These are phyloP conservation scores for Nebria ingens DNA, from an alignment of 1,140 invertebrate genomes.

Conservation along the genomic window DNA sequence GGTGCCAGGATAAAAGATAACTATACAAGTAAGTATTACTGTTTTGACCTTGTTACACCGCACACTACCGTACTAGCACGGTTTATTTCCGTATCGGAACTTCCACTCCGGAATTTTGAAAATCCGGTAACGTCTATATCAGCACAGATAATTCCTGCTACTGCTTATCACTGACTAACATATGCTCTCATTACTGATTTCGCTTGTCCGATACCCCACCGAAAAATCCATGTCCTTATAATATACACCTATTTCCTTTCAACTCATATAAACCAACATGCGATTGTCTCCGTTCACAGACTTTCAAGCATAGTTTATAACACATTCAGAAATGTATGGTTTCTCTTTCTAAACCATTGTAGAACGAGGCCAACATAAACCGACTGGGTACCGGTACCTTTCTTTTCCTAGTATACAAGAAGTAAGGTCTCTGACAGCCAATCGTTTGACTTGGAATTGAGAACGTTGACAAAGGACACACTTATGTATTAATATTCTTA, in stretches of 20 bases:
- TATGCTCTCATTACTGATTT: not conserved
- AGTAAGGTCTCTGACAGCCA: constrained; percentile 12
- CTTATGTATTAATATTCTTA: not conserved
- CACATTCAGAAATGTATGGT: not conserved
- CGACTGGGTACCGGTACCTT: constrained; percentile 20
- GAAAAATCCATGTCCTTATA: not conserved
- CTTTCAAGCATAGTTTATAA: not conserved
- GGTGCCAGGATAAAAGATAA: no score
- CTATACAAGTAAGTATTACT: no score
- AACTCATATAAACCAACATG: not conserved
- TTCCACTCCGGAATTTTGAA: not conserved
- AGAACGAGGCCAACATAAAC: constrained; percentile 11
- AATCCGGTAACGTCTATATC: not conserved
- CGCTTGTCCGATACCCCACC: not conserved
- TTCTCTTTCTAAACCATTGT: constrained; percentile 22
- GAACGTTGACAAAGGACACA: not conserved
- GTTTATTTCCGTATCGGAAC: not conserved
- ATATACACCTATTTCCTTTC: not conserved
- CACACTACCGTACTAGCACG: not conserved
- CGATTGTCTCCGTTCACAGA: not conserved
- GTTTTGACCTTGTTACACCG: not conserved
- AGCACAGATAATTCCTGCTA: not conserved
- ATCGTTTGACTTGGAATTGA: constrained; percentile 2
- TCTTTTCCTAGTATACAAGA: constrained; percentile 22
- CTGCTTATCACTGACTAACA: not conserved